Percentiles rank a stretch among this genome's conserved stretches.
These are phyloP conservation scores for Podargus strigoides DNA, from an alignment of 2,797 vertebrate genomes.

Conservation along the genomic window DNA sequence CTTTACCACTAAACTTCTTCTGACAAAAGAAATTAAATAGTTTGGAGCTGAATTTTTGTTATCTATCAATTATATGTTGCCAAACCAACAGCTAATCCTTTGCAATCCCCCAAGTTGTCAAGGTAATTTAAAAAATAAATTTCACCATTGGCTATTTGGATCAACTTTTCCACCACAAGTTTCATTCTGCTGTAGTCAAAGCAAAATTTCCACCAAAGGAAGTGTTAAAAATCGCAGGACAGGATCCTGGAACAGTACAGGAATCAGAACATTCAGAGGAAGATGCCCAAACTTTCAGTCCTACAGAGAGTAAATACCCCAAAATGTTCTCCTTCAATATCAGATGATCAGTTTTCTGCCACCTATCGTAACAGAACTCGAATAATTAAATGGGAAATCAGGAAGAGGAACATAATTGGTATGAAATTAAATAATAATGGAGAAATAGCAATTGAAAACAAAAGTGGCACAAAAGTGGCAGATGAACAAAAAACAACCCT, in stretches of 20 bases:
- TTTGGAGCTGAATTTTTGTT: neutral
- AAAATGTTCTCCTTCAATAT: neutral
- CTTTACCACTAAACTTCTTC: neutral
- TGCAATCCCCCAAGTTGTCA: neutral
- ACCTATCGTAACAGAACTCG: neutral
- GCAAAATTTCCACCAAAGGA: neutral
- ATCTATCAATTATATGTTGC: neutral
- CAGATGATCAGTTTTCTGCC: neutral
- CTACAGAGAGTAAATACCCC: neutral
- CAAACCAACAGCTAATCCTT: neutral
- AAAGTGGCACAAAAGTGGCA: neutral
- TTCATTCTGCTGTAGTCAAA: neutral
- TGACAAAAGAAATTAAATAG: neutral
- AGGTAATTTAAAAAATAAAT: neutral
- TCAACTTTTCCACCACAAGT: neutral
- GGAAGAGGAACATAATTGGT: neutral
- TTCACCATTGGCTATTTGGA: neutral
- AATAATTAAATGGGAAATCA: neutral
- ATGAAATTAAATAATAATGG: neutral
- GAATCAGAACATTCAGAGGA: neutral
- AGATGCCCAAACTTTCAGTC: neutral
- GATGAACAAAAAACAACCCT: neutral
- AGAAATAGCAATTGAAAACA: neutral
- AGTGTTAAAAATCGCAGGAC: neutral
- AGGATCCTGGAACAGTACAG: neutral